Evolutionary conservation across 1,140 invertebrate genomes (phyloP), one percentile per base, ranked within the genome.

Genomic region (Brachionus rotundiformis): DNA sequence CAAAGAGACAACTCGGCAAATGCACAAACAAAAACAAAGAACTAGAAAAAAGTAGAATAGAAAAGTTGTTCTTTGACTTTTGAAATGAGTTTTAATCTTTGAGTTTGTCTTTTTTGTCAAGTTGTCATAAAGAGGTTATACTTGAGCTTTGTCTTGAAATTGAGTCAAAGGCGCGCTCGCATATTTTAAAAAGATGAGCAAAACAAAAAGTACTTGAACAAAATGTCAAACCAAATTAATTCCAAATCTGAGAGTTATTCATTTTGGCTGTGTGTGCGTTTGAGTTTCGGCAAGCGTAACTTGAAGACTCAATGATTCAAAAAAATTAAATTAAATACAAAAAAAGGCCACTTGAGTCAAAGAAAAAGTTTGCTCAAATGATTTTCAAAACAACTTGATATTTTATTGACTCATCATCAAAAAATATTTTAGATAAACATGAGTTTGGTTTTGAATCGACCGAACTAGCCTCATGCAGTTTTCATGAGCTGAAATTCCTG

Each of bases 311-410:
- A 68, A 33, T 68, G 27, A 68, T 68, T 68, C 63, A 68, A 68
- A 68, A 68, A 33, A 68, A 68, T 68, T 68, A 68, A 68, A 68
- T 68, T 68, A 68, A 68, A 68, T 3, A 68, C 27, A 33, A 33
- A 19, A 65, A 31, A 68, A 33, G 36, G 29, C 29, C 36, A 68
- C 63, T 68, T 68, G 63, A 68, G 29, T n/a, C n/a, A n/a, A n/a
- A n/a, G n/a, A 10, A 68, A 68, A 39, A 68, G 63, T 68, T 68
- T 68, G 63, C 63, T 68, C 63, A 68, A 68, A 68, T 68, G 63
- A 68, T 68, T 68, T 68, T 68, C 10, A 33, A 68, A 68, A 68
- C 63, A 68, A 68, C 63, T 68, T 68, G 29, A 68, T 33, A 68
- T 68, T 68, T 33, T 68, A 68, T 68, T 68, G 63, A 68, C 63